These are phyloP conservation scores for Nysson spinosus DNA, from an alignment of 2,888 invertebrate genomes.

Conservation along the genomic window DNA sequence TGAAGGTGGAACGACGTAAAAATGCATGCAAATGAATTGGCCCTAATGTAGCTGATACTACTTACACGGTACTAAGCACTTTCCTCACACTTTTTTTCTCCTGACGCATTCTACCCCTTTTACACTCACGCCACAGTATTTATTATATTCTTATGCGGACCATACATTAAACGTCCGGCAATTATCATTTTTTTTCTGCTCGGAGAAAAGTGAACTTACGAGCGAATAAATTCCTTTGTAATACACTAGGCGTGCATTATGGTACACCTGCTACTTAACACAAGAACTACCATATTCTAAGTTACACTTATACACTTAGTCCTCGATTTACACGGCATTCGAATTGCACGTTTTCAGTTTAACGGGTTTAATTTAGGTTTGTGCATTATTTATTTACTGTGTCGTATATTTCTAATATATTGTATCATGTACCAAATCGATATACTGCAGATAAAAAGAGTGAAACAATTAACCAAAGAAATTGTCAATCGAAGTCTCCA, in stretches of 20 bases:
- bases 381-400: no score
- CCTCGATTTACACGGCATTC: no score
- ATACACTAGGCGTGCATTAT: constrained; percentile 3
- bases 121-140: no score
- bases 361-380: no score
- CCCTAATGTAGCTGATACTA: constrained; percentile 58
- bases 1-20: constrained; percentile 54
- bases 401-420: no score
- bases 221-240: constrained; percentile 7
- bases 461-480: no score
- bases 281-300: neutral
- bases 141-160: constrained; percentile 12
- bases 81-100: constrained; percentile 37
- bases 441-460: no score
- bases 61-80: constrained; percentile 48
- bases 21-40: constrained; percentile 68
- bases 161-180: constrained; percentile 12
- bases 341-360: no score
- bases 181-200: constrained; percentile 30
- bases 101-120: neutral
- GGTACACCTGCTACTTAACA: neutral
- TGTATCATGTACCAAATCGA: no score
- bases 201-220: neutral
- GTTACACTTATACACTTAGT: neutral
- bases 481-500: no score